phyloP scores from a whole-genome alignment of 2,888 invertebrate species.

The Lobophora halterata region DNA sequence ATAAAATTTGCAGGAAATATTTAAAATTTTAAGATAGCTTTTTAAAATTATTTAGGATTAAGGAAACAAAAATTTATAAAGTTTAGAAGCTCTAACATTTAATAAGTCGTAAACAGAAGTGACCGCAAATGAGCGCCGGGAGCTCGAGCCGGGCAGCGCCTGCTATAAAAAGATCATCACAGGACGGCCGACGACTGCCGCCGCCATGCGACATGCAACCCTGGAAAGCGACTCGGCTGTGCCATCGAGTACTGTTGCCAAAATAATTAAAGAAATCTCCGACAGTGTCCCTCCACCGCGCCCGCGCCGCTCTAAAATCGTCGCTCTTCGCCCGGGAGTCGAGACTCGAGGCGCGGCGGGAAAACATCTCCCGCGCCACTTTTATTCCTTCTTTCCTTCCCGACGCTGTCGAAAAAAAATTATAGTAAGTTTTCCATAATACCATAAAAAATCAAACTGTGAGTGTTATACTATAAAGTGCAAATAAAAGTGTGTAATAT shows the following conservation, averaged over 20 bases:
- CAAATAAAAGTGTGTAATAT: constrained; percentile 53
- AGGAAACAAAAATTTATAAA: background rate
- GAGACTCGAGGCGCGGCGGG: constrained; percentile 79
- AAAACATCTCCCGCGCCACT: constrained; percentile 81
- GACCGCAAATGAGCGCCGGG: constrained; percentile 53
- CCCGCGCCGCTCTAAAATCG: constrained; percentile 82
- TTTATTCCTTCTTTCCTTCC: constrained; percentile 81
- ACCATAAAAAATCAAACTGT: constrained; percentile 55
- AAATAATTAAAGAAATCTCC: constrained; percentile 89
- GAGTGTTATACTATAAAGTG: constrained; percentile 61
- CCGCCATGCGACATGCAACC: constrained; percentile 77
- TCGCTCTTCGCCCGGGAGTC: constrained; percentile 82
- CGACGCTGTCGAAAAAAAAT: constrained; percentile 76
- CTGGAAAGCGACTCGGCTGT: constrained; percentile 79
- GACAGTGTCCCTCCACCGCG: constrained; percentile 82
- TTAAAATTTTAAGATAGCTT: no score
- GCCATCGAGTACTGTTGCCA: constrained; percentile 85
- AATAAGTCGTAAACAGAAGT: constrained; percentile 52
- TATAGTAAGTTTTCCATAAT: constrained; percentile 72
- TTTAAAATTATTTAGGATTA: background rate
- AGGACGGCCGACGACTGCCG: constrained; percentile 68
- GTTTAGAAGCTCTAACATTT: constrained; percentile 41
- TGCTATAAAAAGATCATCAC: constrained; percentile 81
- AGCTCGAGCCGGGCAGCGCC: constrained; percentile 75
- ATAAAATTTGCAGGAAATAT: no score